Base-by-base conservation (phyloP, 2,797 vertebrate species). In the Bovichtus variegatus region DNA sequence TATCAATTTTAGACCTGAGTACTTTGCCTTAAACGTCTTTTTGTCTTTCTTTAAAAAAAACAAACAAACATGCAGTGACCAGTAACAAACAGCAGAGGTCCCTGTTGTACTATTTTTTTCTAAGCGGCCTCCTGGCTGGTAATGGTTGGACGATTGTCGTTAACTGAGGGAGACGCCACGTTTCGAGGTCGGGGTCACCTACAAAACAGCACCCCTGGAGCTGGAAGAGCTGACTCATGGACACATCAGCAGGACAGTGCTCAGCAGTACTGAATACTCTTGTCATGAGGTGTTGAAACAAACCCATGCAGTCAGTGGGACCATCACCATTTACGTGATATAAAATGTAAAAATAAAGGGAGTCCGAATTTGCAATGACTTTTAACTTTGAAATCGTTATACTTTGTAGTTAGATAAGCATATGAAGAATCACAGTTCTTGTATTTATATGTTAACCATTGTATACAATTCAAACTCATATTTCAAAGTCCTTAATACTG, bases 171-270 rank as follows among this genome's bases (percentile, higher is more conserved):
- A 71, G 43, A 74, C 13, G 58, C 58, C 59, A 69, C 62, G 31
- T 87, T 82, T 82, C 3, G 65, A 80, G 81, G 67, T 67, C 31
- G 25, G 50, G 82, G 74, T 83, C 85, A 87, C 79, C 81, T 66
- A 70, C 58, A 68, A 13, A 81, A 47, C 60, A 74, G 23, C 62
- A 55, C 55, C 77, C 54, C 65, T 38, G 71, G 21, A 82, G 62
- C 76, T 27, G 61, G 68, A 81, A 71, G 57, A 62, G n/a, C 74
- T 87, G 79, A 86, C 58, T 87, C 83, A 86, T 29, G n/a, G 44
- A 75, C 76, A 77, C 72, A 79, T 74, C 69, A 79, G 59, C 54
- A 46, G 36, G 64, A 50, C 58, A 64, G 57, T 31, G 57, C 54
- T 75, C 29, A 61, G 43, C 62, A 41, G 36, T 9, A 16, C 44